Evolutionary conservation across 2,888 invertebrate genomes (phyloP), one percentile per base, ranked within the genome.

Genomic region (Mechanitis mazaeus): DNA sequence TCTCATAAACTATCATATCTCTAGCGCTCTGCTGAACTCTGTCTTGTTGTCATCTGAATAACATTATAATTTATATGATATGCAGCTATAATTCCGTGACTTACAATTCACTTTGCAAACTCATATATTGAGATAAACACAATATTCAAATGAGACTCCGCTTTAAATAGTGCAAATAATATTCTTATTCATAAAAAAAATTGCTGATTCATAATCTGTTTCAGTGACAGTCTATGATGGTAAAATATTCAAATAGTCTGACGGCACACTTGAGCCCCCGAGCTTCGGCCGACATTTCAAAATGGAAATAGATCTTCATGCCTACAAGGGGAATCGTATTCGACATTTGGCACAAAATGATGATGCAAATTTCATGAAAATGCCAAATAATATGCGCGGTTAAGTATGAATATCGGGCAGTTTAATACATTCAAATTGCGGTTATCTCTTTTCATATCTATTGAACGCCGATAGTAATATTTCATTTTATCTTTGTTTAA

Each of bases 221-320:
- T 80, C 75, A 75, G 72, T 76, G 75, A 76, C 69, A 72, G 75
- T 79, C 73, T 75, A 78, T 74, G 71, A 80, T 78, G 81, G 77
- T 85, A 81, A 85, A 83, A 81, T 87, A 87, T 87, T 87, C 84
- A 87, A 83, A 87, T 87, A 85, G 86, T 85, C 85, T 78, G 81
- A 78, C 79, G 75, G 81, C 79, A 78, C 81, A 82, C 83, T 85
- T 83, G 84, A 83, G 81, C 79, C 80, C 20, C 75, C 72, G 72
- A 79, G 81, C 79, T 79, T 74, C 76, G 75, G 74, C 79, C 81
- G 83, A 85, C 81, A 85, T 85, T 85, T 81, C 78, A 79, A 80
- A 84, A 85, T 85, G 84, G 80, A 85, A 85, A 85, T 85, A 81
- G 80, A 84, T 78, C 77, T 75, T 81, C 80, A 75, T 79, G 79